These are phyloP conservation scores for Eristalinus aeneus DNA, from an alignment of 2,888 invertebrate genomes.

Conservation along the genomic window DNA sequence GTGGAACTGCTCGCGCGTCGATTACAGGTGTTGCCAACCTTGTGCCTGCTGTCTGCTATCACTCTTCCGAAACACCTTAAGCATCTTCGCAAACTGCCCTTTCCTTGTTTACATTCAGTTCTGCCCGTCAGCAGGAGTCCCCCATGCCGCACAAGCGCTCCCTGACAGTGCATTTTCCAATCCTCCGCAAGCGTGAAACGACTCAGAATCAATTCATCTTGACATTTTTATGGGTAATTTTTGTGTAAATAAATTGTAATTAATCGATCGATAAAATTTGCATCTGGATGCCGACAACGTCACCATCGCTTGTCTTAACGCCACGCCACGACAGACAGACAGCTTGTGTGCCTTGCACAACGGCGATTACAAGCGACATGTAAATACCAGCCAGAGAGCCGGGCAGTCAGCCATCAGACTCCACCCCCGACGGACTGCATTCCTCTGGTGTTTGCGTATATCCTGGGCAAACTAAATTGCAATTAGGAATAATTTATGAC, in stretches of 20 bases:
- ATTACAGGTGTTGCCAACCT: slow-evolving; percentile 14
- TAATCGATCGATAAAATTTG: slow-evolving; percentile 71
- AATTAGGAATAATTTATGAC: slow-evolving; percentile 70
- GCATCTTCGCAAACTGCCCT: too few species aligned
- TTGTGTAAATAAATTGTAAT: slow-evolving; percentile 71
- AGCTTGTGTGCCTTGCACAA: background rate
- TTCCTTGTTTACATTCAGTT: slow-evolving; percentile 33
- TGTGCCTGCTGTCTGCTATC: background rate
- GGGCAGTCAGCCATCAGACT: slow-evolving; percentile 22
- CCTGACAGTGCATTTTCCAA: slow-evolving; percentile 14
- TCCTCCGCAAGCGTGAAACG: slow-evolving; percentile 62
- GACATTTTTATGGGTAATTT: slow-evolving; percentile 70
- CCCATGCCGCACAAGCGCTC: slow-evolving; percentile 1
- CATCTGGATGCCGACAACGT: slow-evolving; percentile 45
- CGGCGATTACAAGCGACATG: slow-evolving; percentile 28
- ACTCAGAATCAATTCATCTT: slow-evolving; percentile 70
- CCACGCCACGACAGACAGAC: background rate
- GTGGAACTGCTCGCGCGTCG: slow-evolving; percentile 4
- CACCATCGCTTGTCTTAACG: background rate
- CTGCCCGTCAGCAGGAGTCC: slow-evolving; percentile 6
- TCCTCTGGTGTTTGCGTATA: slow-evolving; percentile 11
- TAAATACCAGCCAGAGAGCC: slow-evolving; percentile 23
- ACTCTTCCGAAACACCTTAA: background rate
- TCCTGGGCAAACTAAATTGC: slow-evolving; percentile 69
- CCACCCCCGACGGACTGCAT: slow-evolving; percentile 16